Percentiles rank a stretch among this genome's conserved stretches.
These are phyloP conservation scores for Apeira syringaria DNA, from an alignment of 2,888 invertebrate genomes.

Conservation along the genomic window DNA sequence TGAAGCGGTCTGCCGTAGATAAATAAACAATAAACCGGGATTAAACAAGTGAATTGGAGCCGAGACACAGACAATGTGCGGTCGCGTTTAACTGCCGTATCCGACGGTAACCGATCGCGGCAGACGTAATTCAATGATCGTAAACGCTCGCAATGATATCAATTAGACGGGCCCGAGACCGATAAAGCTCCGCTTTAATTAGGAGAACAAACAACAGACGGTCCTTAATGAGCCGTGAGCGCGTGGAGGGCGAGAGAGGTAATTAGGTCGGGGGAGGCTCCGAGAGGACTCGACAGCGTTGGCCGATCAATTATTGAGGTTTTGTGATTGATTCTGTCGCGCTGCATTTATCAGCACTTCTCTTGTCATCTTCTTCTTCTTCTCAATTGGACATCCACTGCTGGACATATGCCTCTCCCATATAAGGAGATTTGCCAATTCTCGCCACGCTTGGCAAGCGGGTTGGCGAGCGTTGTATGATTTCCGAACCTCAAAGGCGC, in stretches of 20 bases:
- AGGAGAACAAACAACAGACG: slow-evolving; percentile 82
- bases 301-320: slow-evolving; percentile 75
- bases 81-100: slow-evolving; percentile 75
- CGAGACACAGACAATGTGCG: slow-evolving; percentile 74
- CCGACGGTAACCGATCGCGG: slow-evolving; percentile 71
- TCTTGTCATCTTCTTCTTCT: too few species aligned
- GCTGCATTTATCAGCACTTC: too few species aligned
- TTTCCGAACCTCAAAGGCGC: too few species aligned
- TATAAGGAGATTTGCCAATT: too few species aligned
- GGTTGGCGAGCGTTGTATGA: too few species aligned
- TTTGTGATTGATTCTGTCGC: slow-evolving; percentile 71
- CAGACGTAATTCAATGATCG: slow-evolving; percentile 80
- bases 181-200: slow-evolving; percentile 82
- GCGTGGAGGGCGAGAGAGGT: slow-evolving; percentile 74
- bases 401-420: too few species aligned
- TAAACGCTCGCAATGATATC: slow-evolving; percentile 82
- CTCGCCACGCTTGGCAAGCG: too few species aligned
- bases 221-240: slow-evolving; percentile 79
- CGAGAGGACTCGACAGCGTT: slow-evolving; percentile 39
- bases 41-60: slow-evolving; percentile 78
- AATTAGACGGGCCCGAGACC: slow-evolving; percentile 77
- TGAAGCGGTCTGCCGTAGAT: slow-evolving; percentile 47
- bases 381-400: too few species aligned
- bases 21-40: slow-evolving; percentile 78
- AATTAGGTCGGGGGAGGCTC: slow-evolving; percentile 71